phyloP scores from a whole-genome alignment of 2,888 invertebrate genomes.

The Pseudoips prasinana region DNA sequence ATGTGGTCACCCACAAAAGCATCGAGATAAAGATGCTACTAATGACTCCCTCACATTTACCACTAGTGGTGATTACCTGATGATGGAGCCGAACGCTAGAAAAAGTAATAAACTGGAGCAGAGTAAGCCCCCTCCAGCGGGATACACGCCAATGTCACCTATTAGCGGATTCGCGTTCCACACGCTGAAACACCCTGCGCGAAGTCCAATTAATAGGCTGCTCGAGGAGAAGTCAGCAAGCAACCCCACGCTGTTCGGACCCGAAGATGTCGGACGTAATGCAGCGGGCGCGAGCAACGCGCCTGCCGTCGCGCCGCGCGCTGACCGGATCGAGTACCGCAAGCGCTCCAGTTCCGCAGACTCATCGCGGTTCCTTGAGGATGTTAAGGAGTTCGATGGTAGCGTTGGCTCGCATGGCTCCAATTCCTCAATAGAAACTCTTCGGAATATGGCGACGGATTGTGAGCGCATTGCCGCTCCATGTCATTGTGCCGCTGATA shows the following conservation, averaged over 20 bases:
- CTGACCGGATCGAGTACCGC: constrained; percentile 48
- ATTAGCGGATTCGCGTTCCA: constrained; percentile 74
- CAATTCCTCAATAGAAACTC: constrained; percentile 73
- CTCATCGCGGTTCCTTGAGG: constrained; percentile 86
- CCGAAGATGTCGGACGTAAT: constrained; percentile 29
- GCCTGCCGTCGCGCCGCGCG: constrained; percentile 25
- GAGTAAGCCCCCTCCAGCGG: constrained; percentile 56
- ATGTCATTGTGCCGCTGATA: constrained; percentile 52
- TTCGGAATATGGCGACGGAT: constrained; percentile 58
- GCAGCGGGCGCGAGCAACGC: constrained; percentile 9
- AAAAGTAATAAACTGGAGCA: constrained; percentile 46
- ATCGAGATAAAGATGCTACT: constrained; percentile 11
- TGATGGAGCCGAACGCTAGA: constrained; percentile 84
- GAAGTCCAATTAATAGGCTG: constrained; percentile 48
- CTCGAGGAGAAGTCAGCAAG: constrained; percentile 85
- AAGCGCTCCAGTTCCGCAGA: constrained; percentile 89
- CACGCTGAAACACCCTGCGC: constrained; percentile 58
- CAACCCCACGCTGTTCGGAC: constrained; percentile 84
- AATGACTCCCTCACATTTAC: constrained; percentile 13
- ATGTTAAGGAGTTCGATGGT: constrained; percentile 78
- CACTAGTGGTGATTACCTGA: constrained; percentile 82
- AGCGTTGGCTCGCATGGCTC: constrained; percentile 66
- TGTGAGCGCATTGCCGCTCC: constrained; percentile 55
- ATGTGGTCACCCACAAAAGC: constrained; percentile 81
- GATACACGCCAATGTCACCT: constrained; percentile 89